Evolutionary conservation across 2,888 invertebrate genomes (phyloP), one percentile per base, ranked within the genome.

Genomic region (Athrips mouffetella): DNA sequence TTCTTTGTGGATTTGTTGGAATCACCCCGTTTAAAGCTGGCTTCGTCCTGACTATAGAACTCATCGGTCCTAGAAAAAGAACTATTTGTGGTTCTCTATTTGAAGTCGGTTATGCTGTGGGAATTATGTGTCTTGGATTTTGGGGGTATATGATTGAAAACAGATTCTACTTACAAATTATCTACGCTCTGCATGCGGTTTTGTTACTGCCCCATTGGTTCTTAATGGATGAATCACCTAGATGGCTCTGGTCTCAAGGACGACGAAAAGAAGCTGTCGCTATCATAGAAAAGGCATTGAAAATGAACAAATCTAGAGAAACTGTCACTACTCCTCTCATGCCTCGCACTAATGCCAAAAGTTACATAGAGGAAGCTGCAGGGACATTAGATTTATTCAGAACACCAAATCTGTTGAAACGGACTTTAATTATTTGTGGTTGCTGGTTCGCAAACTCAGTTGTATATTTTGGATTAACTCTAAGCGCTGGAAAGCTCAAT

Each of bases 361-460:
- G 85, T 54, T 80, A 84, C 41, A 79, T 82, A 4, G 74, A 85
- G 13, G 84, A 86, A 53, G 81, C 90, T 0, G 91, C 92, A 37
- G 92, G 93, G n/a, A 89, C 94, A 0, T 55, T 78, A 2, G 95
- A 95, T 73, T 88, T 96, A 3, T 94, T 96, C 65, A 93, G 91
- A 71, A 94, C 94, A 0, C 94, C 95, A 0, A 94, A 93, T 70
- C 81, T 96, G 65, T 85, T 95, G 16, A 91, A 89, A 63, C 94
- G 94, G 74, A 93, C 94, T 0, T 76, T 96, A 8, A 96, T 95
- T 55, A 91, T 96, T 27, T 94, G 95, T 60, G 89, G 94, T 13
- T 94, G 93, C 60, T 96, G 96, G 96, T 95, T 96, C 66, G 94
- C 95, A n/a, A 96, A 95, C 73, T 94, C 95, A 0, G 89, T 96